Evolutionary conservation across 2,113 vertebrate species (phyloP).

Genomic region (Heteronetta atricapilla): DNA sequence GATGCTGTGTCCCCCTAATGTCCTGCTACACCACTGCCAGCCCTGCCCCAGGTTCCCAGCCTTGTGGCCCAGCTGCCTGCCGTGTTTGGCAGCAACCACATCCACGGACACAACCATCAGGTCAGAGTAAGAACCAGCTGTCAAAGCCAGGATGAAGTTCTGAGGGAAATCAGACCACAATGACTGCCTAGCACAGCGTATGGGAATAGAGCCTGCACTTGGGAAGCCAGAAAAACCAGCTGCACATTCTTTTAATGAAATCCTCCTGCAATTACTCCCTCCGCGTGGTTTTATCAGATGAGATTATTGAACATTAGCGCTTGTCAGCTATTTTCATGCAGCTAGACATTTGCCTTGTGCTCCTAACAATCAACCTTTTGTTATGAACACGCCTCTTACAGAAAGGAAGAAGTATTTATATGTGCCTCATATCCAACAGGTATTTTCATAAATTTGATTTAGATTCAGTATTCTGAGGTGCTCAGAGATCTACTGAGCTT

Average conservation of each 20-base stretch:
- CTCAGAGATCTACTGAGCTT: background rate
- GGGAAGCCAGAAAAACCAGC: conserved; percentile 41
- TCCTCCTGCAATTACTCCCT: background rate
- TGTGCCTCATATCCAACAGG: background rate
- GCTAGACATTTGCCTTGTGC: background rate
- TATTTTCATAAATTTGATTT: background rate
- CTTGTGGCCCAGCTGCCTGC: background rate
- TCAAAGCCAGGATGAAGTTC: background rate
- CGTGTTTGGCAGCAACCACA: accelerated
- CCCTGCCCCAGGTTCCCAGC: background rate
- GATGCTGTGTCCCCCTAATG: accelerated
- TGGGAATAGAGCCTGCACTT: background rate
- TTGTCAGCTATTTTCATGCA: conserved; percentile 54
- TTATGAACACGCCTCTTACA: background rate
- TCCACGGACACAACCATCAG: background rate
- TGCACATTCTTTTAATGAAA: conserved; percentile 23
- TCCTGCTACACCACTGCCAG: background rate
- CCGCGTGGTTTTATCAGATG: background rate
- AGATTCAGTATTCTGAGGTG: background rate
- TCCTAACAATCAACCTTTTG: conserved; percentile 17
- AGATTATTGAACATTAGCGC: background rate
- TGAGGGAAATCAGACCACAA: background rate
- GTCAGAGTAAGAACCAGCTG: background rate
- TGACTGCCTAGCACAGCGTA: background rate
- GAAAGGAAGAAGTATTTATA: background rate